Evolutionary conservation across 2,113 vertebrate species (phyloP), one percentile per base, ranked within the genome.

Genomic region (Xiphophorus couchianus): DNA sequence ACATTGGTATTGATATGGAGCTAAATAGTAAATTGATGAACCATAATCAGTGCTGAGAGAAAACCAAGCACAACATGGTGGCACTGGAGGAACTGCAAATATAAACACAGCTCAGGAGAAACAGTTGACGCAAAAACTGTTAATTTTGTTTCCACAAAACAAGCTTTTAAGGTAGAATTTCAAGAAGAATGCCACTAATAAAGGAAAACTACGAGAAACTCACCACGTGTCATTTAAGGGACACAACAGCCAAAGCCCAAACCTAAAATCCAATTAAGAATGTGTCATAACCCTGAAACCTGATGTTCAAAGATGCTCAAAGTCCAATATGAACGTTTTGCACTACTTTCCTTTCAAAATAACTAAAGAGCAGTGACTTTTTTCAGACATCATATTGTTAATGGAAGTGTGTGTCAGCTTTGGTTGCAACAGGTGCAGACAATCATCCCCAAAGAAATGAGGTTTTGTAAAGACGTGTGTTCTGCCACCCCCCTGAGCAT

Each of bases 391-490:
- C 14, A 39, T 19, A 30, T 2, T 33, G n/a, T 70, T 27, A 37
- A 70, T 22, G 29, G 1, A 42, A 48, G 28, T 30, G 30, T 60
- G 44, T 28, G 35, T 22, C 74, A 42, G 31, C 44, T 7, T 13
- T 27, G 39, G 31, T 5, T 80, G 63, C 51, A 51, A 69, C 39
- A 19, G 31, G 60, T 42, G 66, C 30, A 65, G 48, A 66, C 14
- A 22, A 29, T 10, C n/a, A 27, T 17, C 44, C 44, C 44, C 5
- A 1, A 71, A 63, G 69, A 67, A 28, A 66, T 44, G 33, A 15
- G 30, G 71, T 51, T 39, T 66, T 17, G 22, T 77, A 66, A 82
- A 76, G 70, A 35, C 42, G 15, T 66, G 69, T 64, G n/a, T 25
- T n/a, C 42, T 69, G 39, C 51, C 31, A 12, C 29, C 17, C 44